A percentile compares a stretch with the other conserved stretches of the same genome.
These are phyloP conservation scores for Plectrocnemia conspersa DNA, from an alignment of 1,140 invertebrate genomes.

Conservation along the genomic window DNA sequence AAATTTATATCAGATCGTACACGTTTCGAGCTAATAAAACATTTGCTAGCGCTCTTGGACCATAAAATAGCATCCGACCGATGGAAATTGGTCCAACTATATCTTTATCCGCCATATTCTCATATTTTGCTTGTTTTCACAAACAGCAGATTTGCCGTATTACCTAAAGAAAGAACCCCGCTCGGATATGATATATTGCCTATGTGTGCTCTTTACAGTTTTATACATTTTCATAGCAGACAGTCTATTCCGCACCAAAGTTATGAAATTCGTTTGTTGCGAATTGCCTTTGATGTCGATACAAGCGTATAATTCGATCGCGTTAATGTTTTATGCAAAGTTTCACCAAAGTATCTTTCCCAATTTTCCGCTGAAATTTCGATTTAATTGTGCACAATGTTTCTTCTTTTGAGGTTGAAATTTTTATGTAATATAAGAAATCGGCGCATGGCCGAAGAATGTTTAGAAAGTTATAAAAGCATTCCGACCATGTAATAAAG, in stretches of 20 bases:
- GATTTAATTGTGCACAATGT: too few species aligned
- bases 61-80: conserved; percentile 1
- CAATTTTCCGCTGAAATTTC: too few species aligned
- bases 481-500: too few species aligned
- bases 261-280: not conserved
- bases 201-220: too few species aligned
- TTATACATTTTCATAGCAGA: too few species aligned
- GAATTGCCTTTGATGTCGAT: not conserved
- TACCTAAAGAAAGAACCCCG: conserved; percentile 2
- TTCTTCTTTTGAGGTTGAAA: too few species aligned
- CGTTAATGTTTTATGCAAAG: not conserved
- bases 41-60: not conserved
- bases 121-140: conserved; percentile 12
- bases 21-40: conserved; percentile 6
- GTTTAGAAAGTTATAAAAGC: too few species aligned
- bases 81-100: not conserved
- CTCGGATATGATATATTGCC: not conserved
- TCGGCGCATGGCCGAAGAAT: too few species aligned
- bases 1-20: conserved; percentile 8
- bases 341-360: not conserved
- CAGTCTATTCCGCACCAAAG: conserved; percentile 1
- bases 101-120: conserved; percentile 1
- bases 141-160: conserved; percentile 5
- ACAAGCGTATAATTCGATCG: not conserved
- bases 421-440: too few species aligned